Evolutionary conservation across 1,140 invertebrate genomes (phyloP), one percentile per base, ranked within the genome.

Genomic region (Diabrotica virgifera): DNA sequence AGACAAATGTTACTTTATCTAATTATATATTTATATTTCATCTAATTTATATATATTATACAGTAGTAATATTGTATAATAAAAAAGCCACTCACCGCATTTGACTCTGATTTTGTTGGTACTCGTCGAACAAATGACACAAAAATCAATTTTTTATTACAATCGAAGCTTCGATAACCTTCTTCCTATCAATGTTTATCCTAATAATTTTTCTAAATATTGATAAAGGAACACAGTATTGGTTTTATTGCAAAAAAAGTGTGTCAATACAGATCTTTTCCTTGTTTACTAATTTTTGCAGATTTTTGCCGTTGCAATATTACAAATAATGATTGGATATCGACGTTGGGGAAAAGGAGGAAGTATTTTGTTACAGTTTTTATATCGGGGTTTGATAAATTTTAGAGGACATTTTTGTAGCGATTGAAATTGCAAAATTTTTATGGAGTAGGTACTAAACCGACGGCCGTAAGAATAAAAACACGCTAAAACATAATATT

Each of bases 91-190:
- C 24, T 24, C 24, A 24, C 24, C 24, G 24, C 24, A 4, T 24
- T 24, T 24, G 24, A 4, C 24, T 24, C 24, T 24, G 24, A 24
- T 24, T 24, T 24, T 24, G 24, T 2, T 24, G 24, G 1, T 24
- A 24, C 24, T 24, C 24, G 24, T 37, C 24, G 24, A 57, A 24
- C 36, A 36, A 57, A 35, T 57, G 36, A 36, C 8, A 36, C 37
- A 37, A 37, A 57, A 57, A 57, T 57, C 55, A 57, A 57, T 57
- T 57, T 57, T 57, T 57, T 53, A 11, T 36, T 37, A 36, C 36
- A 24, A 37, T 57, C 36, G 55, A 36, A 57, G 3, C 9, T 57
- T 24, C 37, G 55, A 57, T 57, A 57, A 57, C 55, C 55, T 57
- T 36, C 55, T 10, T 36, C 12, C 24, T 46, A 46, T 24, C 55